Evolutionary conservation across 2,797 vertebrate genomes (phyloP), one percentile per base, ranked within the genome.

Genomic region (Sus cebifrons): DNA sequence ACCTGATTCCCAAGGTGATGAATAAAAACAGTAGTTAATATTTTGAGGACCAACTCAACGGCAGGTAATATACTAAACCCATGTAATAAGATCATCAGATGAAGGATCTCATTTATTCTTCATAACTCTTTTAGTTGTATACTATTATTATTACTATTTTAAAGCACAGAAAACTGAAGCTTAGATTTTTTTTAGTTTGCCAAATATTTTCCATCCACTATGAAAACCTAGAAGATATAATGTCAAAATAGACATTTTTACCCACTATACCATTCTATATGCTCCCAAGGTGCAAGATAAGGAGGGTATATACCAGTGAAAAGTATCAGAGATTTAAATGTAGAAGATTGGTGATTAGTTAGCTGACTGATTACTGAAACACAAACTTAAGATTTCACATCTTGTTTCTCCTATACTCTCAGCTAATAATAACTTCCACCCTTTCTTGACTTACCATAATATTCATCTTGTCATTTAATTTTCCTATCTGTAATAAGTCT

Each of bases 361-460:
- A 17, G 36, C n/a, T 60, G 4, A 16, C 25, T 79, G 36, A 93
- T 13, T 56, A 25, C 18, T 13, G 17, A 29, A 13, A 89, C 32
- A 68, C 68, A 68, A 36, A 92, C 54, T 81, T 62, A 92, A 83
- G 40, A 75, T 70, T 77, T 81, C 58, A 74, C 27, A 74, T 32
- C 12, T 32, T 58, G 49, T 74, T 68, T 49, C 14, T 81, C 10
- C 6, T 75, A 15, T 64, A 62, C 70, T 91, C 36, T 32, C 15
- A 56, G 1, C 29, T 71, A 60, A 74, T 27, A 88, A 62, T 78
- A 85, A 84, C 20, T 3, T 52, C 56, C 75, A 73, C 4, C 6
- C 27, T 75, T 70, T 73, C 36, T 36, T 52, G 29, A 84, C 3
- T 67, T 84, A 65, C 11, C 11, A 21, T 17, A 64, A 78, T 4